phyloP scores from a whole-genome alignment of 2,888 invertebrate species.

The Arctia plantaginis region DNA sequence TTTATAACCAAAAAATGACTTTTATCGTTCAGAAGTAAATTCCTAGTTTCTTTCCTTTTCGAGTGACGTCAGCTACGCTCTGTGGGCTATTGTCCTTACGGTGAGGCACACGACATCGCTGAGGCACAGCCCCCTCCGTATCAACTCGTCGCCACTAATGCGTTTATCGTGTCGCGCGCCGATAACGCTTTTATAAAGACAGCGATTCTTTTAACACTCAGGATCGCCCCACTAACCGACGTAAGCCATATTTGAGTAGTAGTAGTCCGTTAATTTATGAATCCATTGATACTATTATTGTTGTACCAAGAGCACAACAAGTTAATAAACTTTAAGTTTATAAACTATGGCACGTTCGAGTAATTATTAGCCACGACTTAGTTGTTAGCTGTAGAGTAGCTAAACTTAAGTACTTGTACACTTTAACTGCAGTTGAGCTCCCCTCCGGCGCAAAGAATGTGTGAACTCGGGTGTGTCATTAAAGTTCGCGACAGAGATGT shows the following conservation, averaged over 20 bases:
- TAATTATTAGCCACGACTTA: slow-evolving; percentile 1
- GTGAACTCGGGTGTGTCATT: slow-evolving; percentile 7
- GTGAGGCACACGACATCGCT: not conserved
- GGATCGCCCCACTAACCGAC: not conserved
- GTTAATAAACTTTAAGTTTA: not conserved
- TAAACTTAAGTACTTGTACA: slow-evolving; percentile 6
- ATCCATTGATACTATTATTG: not conserved
- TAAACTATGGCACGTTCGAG: not conserved
- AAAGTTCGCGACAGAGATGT: slow-evolving; percentile 21
- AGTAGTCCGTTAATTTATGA: not conserved
- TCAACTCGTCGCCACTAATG: slow-evolving; percentile 31
- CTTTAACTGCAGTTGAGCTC: slow-evolving; percentile 9
- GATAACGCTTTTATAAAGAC: not conserved
- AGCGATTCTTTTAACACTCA: not conserved
- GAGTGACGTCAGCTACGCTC: not conserved
- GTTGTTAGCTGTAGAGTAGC: slow-evolving; percentile 4
- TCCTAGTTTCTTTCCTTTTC: not conserved
- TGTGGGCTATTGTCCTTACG: not conserved
- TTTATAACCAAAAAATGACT: too few species aligned
- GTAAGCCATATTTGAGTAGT: not conserved
- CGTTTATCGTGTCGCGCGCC: slow-evolving; percentile 33
- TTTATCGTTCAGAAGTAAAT: not conserved
- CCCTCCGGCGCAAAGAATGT: slow-evolving; percentile 12
- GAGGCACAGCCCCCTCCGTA: not conserved
- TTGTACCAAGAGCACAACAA: not conserved